Evolutionary conservation across 1,140 invertebrate genomes (phyloP).

Genomic region (Drosophila virilis): DNA sequence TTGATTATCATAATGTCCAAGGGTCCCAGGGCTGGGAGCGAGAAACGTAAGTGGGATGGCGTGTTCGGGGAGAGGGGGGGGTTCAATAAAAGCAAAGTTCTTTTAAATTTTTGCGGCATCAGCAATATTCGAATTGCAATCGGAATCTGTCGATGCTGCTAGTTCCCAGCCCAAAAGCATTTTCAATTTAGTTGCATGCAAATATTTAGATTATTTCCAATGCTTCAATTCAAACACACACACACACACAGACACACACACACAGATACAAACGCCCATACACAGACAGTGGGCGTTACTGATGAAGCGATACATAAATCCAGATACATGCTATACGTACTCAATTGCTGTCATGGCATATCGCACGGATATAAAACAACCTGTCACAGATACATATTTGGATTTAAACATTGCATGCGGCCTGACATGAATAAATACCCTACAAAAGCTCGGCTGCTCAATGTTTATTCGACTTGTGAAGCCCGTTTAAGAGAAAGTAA

Average conservation of each 20-base stretch:
- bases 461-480: too few species aligned
- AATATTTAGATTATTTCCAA: constrained; percentile 79
- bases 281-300: constrained; percentile 20
- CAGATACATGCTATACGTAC: constrained; percentile 23
- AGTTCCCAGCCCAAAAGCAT: constrained; percentile 37
- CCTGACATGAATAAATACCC: background rate
- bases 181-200: constrained; percentile 74
- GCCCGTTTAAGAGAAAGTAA: too few species aligned
- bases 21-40: too few species aligned
- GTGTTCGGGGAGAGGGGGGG: too few species aligned
- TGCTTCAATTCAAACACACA: constrained; percentile 54
- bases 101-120: constrained; percentile 8
- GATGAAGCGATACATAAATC: constrained; percentile 14
- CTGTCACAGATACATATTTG: constrained; percentile 19
- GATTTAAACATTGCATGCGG: constrained; percentile 3
- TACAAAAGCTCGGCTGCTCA: background rate
- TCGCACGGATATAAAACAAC: constrained; percentile 44
- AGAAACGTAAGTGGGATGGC: too few species aligned
- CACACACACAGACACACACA: background rate
- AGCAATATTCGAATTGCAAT: constrained; percentile 30
- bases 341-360: constrained; percentile 64
- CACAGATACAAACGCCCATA: background rate
- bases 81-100: background rate
- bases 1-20: background rate
- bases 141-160: constrained; percentile 18